Conservation (phyloP, 2,888 invertebrate genomes). For the Euspilapteryx auroguttella region DNA sequence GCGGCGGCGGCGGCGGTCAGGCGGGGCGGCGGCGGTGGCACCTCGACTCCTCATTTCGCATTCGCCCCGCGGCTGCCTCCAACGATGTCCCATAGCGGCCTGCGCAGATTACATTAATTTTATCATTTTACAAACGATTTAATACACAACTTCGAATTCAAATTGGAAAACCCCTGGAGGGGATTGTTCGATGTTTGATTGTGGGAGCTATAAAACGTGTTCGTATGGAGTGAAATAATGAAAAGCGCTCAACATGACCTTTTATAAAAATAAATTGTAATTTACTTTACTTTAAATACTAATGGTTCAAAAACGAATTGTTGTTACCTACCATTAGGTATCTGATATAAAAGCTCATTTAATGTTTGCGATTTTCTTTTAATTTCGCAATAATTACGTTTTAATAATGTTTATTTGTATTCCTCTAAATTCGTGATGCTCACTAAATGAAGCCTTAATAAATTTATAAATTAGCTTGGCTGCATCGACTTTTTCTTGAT, state of each 20-base stretch:
- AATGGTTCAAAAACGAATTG: no score
- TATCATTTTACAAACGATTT: constrained; percentile 56
- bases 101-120: constrained; percentile 56
- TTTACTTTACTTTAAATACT: no score
- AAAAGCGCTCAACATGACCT: no score
- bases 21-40: constrained; percentile 21
- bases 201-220: no score
- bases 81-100: constrained; percentile 54
- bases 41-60: constrained; percentile 38
- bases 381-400: neutral
- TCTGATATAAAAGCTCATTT: no score
- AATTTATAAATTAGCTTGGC: constrained; percentile 32
- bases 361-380: no score
- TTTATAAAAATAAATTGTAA: no score
- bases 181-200: no score
- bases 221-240: no score
- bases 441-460: constrained; percentile 16
- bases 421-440: constrained; percentile 18
- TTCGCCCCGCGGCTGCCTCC: constrained; percentile 47
- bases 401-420: constrained; percentile 12
- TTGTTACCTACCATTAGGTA: no score
- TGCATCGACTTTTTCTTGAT: constrained; percentile 17
- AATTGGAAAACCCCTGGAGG: no score
- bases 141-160: constrained; percentile 45
- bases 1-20: constrained; percentile 10